phyloP scores from a whole-genome alignment of 2,888 invertebrate species.

The Chalcosyrphus nemorum region DNA sequence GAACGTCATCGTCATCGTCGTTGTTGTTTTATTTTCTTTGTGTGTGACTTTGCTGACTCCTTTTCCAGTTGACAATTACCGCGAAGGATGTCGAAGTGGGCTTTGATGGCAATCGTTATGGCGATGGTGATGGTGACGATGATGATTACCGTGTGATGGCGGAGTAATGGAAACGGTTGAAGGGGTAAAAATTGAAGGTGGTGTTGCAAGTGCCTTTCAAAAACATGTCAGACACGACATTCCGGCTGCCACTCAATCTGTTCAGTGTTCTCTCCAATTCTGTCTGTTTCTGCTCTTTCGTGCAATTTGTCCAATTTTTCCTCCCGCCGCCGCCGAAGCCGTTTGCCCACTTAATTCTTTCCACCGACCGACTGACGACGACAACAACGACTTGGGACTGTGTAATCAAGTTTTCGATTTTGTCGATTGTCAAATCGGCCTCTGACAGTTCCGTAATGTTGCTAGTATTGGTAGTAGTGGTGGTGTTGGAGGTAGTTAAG shows the following conservation, averaged over 20 bases:
- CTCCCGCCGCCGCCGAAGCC: not conserved
- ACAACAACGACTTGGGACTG: constrained; percentile 52
- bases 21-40: not conserved
- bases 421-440: constrained; percentile 71
- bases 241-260: constrained; percentile 72
- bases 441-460: constrained; percentile 57
- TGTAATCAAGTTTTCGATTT: constrained; percentile 73
- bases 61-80: constrained; percentile 73
- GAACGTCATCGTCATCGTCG: constrained; percentile 20
- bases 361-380: too few relatives aligned
- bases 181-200: constrained; percentile 23
- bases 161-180: constrained; percentile 46
- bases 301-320: constrained; percentile 64
- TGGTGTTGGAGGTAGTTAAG: constrained; percentile 10
- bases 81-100: constrained; percentile 70
- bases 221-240: constrained; percentile 73
- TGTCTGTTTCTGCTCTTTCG: constrained; percentile 35
- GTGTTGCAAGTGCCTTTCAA: constrained; percentile 72
- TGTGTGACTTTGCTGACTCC: constrained; percentile 56
- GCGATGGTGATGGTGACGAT: constrained; percentile 59
- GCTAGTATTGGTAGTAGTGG: not conserved
- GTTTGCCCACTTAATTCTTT: not conserved
- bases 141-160: constrained; percentile 46
- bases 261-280: constrained; percentile 37
- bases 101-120: constrained; percentile 69